Conservation (phyloP, 2,113 vertebrate genomes). For the Mungos mungo region DNA sequence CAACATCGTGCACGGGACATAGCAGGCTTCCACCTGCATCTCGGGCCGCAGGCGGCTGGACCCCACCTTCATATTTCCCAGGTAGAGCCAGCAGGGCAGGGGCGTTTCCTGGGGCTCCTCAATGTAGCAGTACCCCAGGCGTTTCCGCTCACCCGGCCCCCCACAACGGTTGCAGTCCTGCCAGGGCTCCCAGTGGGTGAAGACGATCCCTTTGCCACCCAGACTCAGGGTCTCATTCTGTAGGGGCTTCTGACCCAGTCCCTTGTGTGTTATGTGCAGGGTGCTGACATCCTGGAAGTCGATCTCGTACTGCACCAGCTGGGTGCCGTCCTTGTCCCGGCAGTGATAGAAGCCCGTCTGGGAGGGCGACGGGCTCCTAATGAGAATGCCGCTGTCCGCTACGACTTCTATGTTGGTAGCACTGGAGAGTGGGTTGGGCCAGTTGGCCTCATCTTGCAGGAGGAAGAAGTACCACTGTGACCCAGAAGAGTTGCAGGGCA, state of each 20-base stretch:
- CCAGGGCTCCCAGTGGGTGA: slow-evolving; percentile 82
- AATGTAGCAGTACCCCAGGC: slow-evolving; percentile 79
- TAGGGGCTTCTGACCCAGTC: slow-evolving; percentile 16
- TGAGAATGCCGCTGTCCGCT: neutral
- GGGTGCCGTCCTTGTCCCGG: fast-evolving
- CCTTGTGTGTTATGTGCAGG: slow-evolving; percentile 62
- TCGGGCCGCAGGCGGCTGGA: slow-evolving; percentile 62
- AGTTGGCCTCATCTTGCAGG: fast-evolving
- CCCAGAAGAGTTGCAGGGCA: neutral
- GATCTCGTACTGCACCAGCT: slow-evolving; percentile 46
- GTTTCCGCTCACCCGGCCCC: slow-evolving; percentile 60
- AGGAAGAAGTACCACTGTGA: neutral
- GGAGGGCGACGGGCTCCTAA: neutral
- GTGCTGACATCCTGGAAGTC: slow-evolving; percentile 73
- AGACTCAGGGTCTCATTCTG: neutral
- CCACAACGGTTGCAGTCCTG: slow-evolving; percentile 77
- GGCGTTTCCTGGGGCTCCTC: neutral
- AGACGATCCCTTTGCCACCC: neutral
- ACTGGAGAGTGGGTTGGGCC: fast-evolving
- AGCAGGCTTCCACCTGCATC: slow-evolving; percentile 77
- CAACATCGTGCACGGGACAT: fast-evolving
- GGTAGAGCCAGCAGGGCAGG: slow-evolving; percentile 56
- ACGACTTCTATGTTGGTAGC: neutral
- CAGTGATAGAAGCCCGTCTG: slow-evolving; percentile 78
- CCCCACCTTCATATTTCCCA: fast-evolving